Evolutionary conservation across 1,140 invertebrate species (phyloP), one percentile per base, ranked within the genome.

Genomic region (Diachasmimorpha longicaudata): DNA sequence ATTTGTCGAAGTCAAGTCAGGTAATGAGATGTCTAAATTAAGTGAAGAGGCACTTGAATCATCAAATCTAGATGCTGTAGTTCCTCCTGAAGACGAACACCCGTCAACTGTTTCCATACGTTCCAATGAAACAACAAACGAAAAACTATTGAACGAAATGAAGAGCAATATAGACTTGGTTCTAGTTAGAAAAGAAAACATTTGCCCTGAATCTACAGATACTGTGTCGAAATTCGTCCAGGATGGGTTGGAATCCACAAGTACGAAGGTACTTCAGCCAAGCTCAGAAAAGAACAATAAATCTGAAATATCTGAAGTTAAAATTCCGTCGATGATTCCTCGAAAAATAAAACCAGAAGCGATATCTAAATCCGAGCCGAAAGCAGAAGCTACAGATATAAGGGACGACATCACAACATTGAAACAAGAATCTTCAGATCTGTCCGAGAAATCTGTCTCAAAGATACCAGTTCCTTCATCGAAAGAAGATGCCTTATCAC

Each of bases 321-420:
- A 69, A 75, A 71, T 3, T 4, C 42, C 69, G 13, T 70, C 44
- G 16, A 70, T 48, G 52, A 58, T 72, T 58, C 39, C 55, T 19
- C 19, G 23, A n/a, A 72, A 72, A 42, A 36, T 36, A 14, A 68
- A 68, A 68, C 4, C 66, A 0, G 66, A 68, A 39, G 9, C 13
- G 14, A 66, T 31, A 0, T 13, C 21, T 25, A 74, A 73, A 77
- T 52, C 39, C 10, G 76, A 76, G 31, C 4, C 63, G 5, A 77
- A 72, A 42, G 69, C 75, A 55, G 58, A 76, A 39, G 67, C 81
- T 77, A 74, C 39, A 25, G 72, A 79, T 69, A 74, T 76, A 11
- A 80, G 82, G 76, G 77, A 81, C 74, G 79, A 84, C 75, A 75
- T 79, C 14, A 42, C 77, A 77, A 58, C 80, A 79, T 67, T n/a